Evolutionary conservation across 2,888 invertebrate species (phyloP).

Genomic region (Tenthredo livida): DNA sequence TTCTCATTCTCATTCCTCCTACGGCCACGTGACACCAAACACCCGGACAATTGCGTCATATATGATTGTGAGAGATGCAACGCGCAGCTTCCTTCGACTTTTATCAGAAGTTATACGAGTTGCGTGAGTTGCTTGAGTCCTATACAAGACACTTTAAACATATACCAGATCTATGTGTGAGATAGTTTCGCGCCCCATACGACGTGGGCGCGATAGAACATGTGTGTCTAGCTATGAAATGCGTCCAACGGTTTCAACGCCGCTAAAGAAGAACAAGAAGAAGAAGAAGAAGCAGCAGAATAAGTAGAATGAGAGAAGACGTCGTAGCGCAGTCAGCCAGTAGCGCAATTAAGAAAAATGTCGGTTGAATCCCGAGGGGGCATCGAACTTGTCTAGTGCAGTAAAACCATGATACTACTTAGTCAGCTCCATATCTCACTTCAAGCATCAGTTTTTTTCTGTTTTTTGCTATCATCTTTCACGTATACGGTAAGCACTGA

Average conservation of each 20-base stretch:
- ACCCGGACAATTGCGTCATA: slow-evolving; percentile 43
- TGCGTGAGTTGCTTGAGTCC: background rate
- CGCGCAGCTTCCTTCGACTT: slow-evolving; percentile 44
- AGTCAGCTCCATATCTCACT: background rate
- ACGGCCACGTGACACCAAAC: slow-evolving; percentile 41
- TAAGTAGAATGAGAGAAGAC: slow-evolving; percentile 11
- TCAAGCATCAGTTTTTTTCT: background rate
- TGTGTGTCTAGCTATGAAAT: slow-evolving; percentile 16
- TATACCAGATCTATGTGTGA: background rate
- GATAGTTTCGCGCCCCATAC: slow-evolving; percentile 8
- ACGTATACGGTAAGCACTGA: background rate
- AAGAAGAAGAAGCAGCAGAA: background rate
- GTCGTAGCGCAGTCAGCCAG: background rate
- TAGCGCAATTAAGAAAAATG: slow-evolving; percentile 43
- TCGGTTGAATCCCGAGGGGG: slow-evolving; percentile 35
- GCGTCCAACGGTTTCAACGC: background rate
- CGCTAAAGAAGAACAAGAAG: background rate
- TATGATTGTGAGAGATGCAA: slow-evolving; percentile 4
- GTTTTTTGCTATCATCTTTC: background rate
- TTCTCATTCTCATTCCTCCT: background rate
- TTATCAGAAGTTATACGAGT: slow-evolving; percentile 19
- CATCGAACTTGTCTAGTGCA: slow-evolving; percentile 42
- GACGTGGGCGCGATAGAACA: slow-evolving; percentile 33
- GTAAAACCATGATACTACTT: background rate
- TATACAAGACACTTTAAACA: background rate